phyloP scores from a whole-genome alignment of 2,797 vertebrate genomes.

The Tamandua tetradactyla region DNA sequence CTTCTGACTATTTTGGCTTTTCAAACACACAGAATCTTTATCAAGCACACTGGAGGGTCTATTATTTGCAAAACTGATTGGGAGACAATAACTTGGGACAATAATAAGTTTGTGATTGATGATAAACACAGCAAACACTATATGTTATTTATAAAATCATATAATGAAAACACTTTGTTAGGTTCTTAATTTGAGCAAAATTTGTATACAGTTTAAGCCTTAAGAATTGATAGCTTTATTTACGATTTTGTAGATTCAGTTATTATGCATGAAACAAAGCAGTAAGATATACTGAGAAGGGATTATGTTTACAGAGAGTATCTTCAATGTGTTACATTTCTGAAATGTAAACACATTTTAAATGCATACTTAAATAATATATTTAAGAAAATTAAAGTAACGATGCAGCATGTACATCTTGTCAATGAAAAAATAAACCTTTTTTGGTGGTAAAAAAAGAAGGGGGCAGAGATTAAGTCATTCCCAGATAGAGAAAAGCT shows the following conservation, averaged over 20 bases:
- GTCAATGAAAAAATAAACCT: conserved; percentile 68
- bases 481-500: too few relatives aligned
- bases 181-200: conserved; percentile 2
- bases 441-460: conserved; percentile 26
- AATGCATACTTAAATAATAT: conserved; percentile 64
- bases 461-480: too few relatives aligned
- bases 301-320: conserved; percentile 55
- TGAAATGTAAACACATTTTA: conserved; percentile 74
- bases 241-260: conserved; percentile 71
- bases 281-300: conserved; percentile 59
- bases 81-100: not conserved
- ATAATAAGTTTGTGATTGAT: not conserved
- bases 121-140: not conserved
- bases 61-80: not conserved
- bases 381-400: conserved; percentile 57
- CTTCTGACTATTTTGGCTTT: conserved; percentile 21
- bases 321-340: conserved; percentile 59
- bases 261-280: conserved; percentile 66
- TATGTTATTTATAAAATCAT: conserved; percentile 40
- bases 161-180: conserved; percentile 13
- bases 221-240: conserved; percentile 60
- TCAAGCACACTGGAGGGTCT: not conserved
- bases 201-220: conserved; percentile 41
- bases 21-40: conserved; percentile 25
- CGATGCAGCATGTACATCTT: conserved; percentile 37